Percentiles rank a stretch among this genome's conserved stretches.
phyloP scores from a whole-genome alignment of 2,113 vertebrate genomes.

The Macroglossus sobrinus region DNA sequence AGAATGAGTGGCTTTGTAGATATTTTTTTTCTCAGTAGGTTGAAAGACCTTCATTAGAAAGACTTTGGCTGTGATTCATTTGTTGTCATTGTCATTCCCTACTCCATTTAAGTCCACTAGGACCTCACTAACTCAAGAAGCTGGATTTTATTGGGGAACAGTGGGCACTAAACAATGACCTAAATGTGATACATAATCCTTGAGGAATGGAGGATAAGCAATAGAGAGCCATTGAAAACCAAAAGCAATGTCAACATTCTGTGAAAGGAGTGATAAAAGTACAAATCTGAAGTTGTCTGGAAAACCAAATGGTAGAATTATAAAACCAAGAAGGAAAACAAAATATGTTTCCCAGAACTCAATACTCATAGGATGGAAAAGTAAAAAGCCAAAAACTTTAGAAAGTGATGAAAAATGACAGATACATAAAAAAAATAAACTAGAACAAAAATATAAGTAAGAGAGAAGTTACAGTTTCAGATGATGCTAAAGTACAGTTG shows the following conservation, averaged over 20 bases:
- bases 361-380: not conserved
- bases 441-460: not conserved
- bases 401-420: slow-evolving; percentile 33
- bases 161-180: slow-evolving; percentile 26
- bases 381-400: slow-evolving; percentile 38
- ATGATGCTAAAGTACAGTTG: not conserved
- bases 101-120: slow-evolving; percentile 44
- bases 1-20: not conserved
- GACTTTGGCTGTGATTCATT: not conserved
- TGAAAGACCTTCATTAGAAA: slow-evolving; percentile 1
- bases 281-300: not conserved
- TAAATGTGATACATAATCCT: slow-evolving; percentile 49
- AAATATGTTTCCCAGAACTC: slow-evolving; percentile 23
- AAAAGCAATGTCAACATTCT: slow-evolving; percentile 49
- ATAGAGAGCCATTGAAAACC: slow-evolving; percentile 23
- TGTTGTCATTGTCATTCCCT: not conserved
- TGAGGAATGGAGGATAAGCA: slow-evolving; percentile 34
- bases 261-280: slow-evolving; percentile 42
- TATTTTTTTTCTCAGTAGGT: not conserved
- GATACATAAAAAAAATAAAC: not conserved
- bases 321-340: slow-evolving; percentile 49
- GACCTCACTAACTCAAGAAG: slow-evolving; percentile 56
- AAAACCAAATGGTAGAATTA: slow-evolving; percentile 46
- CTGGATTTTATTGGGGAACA: slow-evolving; percentile 48
- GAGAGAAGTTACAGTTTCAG: not conserved